phyloP scores from a whole-genome alignment of 2,888 invertebrate species.

The Trissoscelio sp. region DNA sequence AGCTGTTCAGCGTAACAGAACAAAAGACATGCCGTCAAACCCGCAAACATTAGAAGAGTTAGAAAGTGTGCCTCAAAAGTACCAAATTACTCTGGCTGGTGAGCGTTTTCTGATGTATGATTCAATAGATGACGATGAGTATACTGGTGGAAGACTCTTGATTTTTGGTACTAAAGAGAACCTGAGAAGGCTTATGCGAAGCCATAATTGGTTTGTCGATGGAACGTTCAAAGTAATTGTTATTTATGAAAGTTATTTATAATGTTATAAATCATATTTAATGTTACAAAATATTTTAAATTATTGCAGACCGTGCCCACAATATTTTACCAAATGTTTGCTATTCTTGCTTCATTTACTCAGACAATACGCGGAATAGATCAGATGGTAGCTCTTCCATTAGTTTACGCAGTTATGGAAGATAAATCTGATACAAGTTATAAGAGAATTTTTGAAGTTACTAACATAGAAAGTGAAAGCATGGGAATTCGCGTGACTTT shows the following conservation, averaged over 20 bases:
- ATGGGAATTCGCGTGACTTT: neutral
- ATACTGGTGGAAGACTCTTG: neutral
- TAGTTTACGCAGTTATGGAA: neutral
- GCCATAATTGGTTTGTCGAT: constrained; percentile 1
- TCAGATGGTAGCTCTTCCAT: too few relatives aligned
- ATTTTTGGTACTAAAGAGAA: constrained; percentile 9
- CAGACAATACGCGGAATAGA: neutral
- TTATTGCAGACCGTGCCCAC: too few relatives aligned
- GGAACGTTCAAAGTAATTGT: constrained; percentile 9
- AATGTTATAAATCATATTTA: too few relatives aligned
- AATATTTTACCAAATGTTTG: neutral
- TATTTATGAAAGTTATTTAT: too few relatives aligned
- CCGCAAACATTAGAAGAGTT: too few relatives aligned
- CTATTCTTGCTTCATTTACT: neutral
- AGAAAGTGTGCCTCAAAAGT: too few relatives aligned
- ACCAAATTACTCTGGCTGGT: neutral
- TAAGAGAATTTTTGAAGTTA: neutral
- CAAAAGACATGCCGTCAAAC: too few relatives aligned
- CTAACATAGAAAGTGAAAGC: neutral
- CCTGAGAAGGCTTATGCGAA: neutral
- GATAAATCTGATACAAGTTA: neutral
- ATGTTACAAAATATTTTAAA: too few relatives aligned
- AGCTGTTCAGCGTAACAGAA: too few relatives aligned
- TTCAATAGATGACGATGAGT: neutral
- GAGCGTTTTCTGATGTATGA: constrained; percentile 8